phyloP scores from a whole-genome alignment of 1,140 invertebrate species.

The Megathymus violae region DNA sequence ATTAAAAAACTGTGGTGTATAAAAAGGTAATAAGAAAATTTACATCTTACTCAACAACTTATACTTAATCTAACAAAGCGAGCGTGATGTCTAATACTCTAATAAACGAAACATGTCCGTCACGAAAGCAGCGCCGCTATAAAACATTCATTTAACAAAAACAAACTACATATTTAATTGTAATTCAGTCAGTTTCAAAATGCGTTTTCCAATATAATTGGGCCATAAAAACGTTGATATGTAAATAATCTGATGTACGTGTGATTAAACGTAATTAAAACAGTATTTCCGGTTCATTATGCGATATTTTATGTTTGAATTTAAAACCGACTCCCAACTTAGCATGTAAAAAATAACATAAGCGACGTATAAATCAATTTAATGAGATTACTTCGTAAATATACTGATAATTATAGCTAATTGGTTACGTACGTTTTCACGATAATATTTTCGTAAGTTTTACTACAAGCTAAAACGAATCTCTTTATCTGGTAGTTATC shows the following conservation, averaged over 20 bases:
- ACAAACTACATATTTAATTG: background rate
- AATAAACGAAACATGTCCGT: background rate
- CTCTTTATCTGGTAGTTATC: background rate
- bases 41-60: too few species aligned
- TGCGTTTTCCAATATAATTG: constrained; percentile 42
- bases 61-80: too few species aligned
- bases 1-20: too few species aligned
- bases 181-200: background rate
- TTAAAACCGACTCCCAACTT: constrained; percentile 4
- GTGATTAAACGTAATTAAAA: constrained; percentile 18
- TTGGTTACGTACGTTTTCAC: background rate
- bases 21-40: too few species aligned
- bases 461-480: background rate
- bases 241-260: constrained; percentile 40
- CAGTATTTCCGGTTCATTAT: constrained; percentile 33
- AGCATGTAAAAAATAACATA: background rate
- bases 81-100: background rate
- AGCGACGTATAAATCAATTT: constrained; percentile 3
- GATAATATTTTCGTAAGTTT: background rate
- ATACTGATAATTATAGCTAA: background rate
- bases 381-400: too few species aligned
- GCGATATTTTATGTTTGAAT: constrained; percentile 17
- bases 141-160: background rate
- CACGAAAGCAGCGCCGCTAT: background rate
- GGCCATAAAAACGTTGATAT: constrained; percentile 44